Base-by-base conservation (phyloP, 2,797 vertebrate species). In the Megaceryle alcyon region DNA sequence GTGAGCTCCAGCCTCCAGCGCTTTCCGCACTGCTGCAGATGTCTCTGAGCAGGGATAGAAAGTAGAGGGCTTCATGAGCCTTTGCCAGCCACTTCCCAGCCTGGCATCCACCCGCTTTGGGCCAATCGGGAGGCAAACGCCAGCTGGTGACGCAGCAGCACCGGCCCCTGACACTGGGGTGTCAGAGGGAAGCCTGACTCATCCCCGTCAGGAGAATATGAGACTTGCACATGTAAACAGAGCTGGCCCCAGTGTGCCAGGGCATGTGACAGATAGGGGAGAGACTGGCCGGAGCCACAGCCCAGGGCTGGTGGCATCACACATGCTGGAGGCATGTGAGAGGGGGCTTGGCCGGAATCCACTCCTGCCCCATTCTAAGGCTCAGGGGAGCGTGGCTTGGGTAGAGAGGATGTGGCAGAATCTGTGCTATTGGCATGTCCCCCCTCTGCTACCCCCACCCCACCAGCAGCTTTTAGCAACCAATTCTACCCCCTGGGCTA, bases 121-220 rank as follows among this genome's bases (percentile, higher is more conserved):
- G 61, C 64, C 0, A 4, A 4, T 22, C 3, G 5, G 75, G 56
- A 63, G 77, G 73, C n/a, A 18, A 76, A 59, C 2, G 12, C 80
- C 71, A 41, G 86, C 72, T 23, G 64, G 56, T 63, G 69, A 68
- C 7, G 12, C 48, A 17, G 54, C 51, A n/a, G 51, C 4, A 1
- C 51, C 2, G 2, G 28, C 35, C 64, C 43, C 83, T 35, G 69
- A n/a, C 53, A 39, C 69, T 2, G 21, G 18, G 41, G 72, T 88
- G 85, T 63, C 7, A 3, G 28, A 69, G 65, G 56, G 72, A 56
- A 86, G 87, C 76, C 48, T 94, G 95, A 90, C 71, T 93, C 96
- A 92, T 70, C 57, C 70, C 90, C 7, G 7, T 80, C 87, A 75
- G 86, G 63, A 79, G 76, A 87, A 85, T 59, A 14, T 28, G 63